Conservation (phyloP, 2,113 vertebrate species). For the Cebidichthys violaceus region DNA sequence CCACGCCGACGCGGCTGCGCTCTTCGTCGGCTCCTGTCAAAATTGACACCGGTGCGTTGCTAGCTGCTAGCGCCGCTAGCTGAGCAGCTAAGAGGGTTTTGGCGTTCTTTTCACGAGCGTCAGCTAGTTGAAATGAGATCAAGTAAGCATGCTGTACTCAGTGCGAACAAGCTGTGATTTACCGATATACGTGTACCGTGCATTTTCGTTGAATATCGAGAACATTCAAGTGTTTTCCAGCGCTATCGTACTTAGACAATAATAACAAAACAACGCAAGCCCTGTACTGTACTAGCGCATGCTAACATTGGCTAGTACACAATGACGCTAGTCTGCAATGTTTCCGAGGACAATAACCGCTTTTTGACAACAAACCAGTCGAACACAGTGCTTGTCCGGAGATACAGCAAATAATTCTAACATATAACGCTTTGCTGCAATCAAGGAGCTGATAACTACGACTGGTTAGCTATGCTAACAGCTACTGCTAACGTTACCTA, state of each 20-base stretch:
- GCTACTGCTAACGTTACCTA: slow-evolving; percentile 77
- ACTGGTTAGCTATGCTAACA: slow-evolving; percentile 66
- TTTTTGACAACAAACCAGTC: not conserved
- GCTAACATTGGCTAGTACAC: slow-evolving; percentile 68
- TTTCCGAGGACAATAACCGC: not conserved
- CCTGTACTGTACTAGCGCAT: slow-evolving; percentile 69
- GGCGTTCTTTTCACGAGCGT: slow-evolving; percentile 50
- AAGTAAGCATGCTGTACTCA: slow-evolving; percentile 2
- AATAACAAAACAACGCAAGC: slow-evolving; percentile 80
- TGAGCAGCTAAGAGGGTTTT: slow-evolving; percentile 48
- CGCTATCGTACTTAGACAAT: slow-evolving; percentile 36
- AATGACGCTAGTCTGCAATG: slow-evolving; percentile 29
- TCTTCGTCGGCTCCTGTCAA: slow-evolving; percentile 80
- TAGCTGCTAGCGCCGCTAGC: slow-evolving; percentile 72
- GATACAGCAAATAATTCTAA: not conserved
- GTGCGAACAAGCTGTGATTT: not conserved
- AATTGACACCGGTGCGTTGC: slow-evolving; percentile 80
- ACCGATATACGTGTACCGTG: fast-evolving
- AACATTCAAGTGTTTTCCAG: not conserved
- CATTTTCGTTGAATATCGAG: not conserved
- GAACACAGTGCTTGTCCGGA: not conserved
- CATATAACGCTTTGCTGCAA: not conserved
- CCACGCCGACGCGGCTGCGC: slow-evolving; percentile 56
- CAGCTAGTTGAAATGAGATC: slow-evolving; percentile 37
- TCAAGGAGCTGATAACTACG: slow-evolving; percentile 30